A percentile compares a stretch with the other conserved stretches of the same genome.
phyloP scores from a whole-genome alignment of 2,797 vertebrate species.

The Siniperca obscura region DNA sequence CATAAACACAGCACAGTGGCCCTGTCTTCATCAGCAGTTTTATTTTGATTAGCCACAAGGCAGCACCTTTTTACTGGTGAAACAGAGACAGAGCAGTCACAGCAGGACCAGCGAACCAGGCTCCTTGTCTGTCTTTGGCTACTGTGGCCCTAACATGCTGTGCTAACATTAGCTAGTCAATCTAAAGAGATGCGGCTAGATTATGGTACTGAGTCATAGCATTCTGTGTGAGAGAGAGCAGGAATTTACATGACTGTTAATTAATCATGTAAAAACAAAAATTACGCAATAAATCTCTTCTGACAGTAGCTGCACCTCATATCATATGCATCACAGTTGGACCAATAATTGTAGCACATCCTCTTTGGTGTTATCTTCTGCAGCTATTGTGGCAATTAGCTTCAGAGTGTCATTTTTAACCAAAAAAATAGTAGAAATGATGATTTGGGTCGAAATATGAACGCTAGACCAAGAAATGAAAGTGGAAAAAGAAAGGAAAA shows the following conservation, averaged over 20 bases:
- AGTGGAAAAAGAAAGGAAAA: background rate
- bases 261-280: background rate
- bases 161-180: background rate
- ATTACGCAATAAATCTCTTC: background rate
- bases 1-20: background rate
- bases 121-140: background rate
- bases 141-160: background rate
- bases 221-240: background rate
- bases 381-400: background rate
- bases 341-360: background rate
- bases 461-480: background rate
- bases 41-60: background rate
- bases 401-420: conserved; percentile 9
- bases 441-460: conserved; percentile 3
- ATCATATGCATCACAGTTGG: background rate
- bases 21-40: background rate
- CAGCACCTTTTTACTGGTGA: background rate
- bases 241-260: background rate
- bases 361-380: background rate
- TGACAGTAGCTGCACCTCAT: background rate
- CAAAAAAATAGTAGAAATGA: background rate
- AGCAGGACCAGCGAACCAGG: background rate
- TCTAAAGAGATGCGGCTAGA: background rate
- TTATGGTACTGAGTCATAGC: background rate
- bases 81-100: background rate